Percentiles rank a stretch among this genome's conserved stretches.
Conservation (phyloP, 2,888 invertebrate species). For the Cheilosia grossa region DNA sequence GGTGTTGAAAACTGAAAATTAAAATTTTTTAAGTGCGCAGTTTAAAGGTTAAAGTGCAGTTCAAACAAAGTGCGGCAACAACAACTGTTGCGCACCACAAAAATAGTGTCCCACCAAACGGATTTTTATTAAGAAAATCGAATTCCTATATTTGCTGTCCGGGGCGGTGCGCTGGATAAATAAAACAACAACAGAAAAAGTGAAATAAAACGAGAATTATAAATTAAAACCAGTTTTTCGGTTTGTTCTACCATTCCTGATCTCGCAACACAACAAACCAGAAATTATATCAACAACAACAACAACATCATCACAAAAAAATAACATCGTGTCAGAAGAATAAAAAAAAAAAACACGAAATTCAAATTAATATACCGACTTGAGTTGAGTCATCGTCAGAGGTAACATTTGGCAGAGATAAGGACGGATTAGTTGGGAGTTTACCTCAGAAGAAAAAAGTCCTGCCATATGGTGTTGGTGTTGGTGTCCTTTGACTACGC, state of each 20-base stretch:
- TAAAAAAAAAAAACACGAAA: background rate
- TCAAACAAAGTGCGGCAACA: background rate
- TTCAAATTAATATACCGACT: background rate
- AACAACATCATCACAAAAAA: constrained; percentile 47
- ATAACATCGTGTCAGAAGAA: constrained; percentile 32
- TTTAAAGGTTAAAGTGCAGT: background rate
- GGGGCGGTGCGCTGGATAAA: constrained; percentile 9
- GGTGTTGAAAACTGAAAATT: background rate
- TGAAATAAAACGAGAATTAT: constrained; percentile 56
- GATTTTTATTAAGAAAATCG: constrained; percentile 8
- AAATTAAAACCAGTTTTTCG: constrained; percentile 66
- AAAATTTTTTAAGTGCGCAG: background rate
- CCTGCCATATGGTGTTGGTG: constrained; percentile 6
- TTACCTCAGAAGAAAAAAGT: background rate
- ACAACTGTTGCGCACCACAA: background rate
- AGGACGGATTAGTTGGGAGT: constrained; percentile 22
- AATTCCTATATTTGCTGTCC: background rate
- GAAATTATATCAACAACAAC: constrained; percentile 52
- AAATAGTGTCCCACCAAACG: constrained; percentile 1
- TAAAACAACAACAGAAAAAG: constrained; percentile 7
- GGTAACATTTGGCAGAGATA: constrained; percentile 1
- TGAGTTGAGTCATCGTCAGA: constrained; percentile 19
- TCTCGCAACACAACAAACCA: constrained; percentile 59
- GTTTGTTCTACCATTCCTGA: constrained; percentile 31
- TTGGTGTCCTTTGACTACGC: constrained; percentile 28